These are phyloP conservation scores for Brachypodius melanocephalos DNA, from an alignment of 2,113 vertebrate species.

Conservation along the genomic window DNA sequence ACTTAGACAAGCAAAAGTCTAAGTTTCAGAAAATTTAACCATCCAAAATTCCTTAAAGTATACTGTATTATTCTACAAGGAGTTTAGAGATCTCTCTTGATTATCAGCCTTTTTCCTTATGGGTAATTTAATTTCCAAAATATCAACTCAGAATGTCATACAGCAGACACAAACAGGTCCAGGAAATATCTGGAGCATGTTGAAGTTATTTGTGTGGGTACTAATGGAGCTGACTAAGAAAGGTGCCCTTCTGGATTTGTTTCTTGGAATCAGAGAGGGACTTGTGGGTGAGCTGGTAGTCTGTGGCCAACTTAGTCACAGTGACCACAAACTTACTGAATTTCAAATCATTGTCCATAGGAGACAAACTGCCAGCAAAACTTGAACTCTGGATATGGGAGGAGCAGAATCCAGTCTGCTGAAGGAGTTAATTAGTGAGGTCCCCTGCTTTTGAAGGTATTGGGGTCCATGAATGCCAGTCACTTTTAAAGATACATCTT, in stretches of 20 bases:
- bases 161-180: not conserved
- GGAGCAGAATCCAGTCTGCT: rapidly evolving
- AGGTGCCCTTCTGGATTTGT: not conserved
- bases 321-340: too few species aligned
- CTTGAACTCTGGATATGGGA: not conserved
- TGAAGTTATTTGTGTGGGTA: not conserved
- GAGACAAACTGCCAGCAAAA: not conserved
- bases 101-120: not conserved
- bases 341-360: not conserved
- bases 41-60: not conserved
- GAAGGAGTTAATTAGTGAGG: not conserved
- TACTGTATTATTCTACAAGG: not conserved
- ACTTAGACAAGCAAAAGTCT: not conserved
- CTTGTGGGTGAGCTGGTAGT: not conserved
- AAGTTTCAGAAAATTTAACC: not conserved
- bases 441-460: not conserved
- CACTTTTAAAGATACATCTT: not conserved
- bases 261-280: not conserved
- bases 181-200: not conserved
- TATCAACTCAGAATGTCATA: not conserved
- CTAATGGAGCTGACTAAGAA: not conserved
- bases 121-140: not conserved
- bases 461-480: too few species aligned
- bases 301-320: not conserved
- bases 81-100: not conserved